Evolutionary conservation across 2,888 invertebrate species (phyloP).

Genomic region (Hyposoter dolosus): DNA sequence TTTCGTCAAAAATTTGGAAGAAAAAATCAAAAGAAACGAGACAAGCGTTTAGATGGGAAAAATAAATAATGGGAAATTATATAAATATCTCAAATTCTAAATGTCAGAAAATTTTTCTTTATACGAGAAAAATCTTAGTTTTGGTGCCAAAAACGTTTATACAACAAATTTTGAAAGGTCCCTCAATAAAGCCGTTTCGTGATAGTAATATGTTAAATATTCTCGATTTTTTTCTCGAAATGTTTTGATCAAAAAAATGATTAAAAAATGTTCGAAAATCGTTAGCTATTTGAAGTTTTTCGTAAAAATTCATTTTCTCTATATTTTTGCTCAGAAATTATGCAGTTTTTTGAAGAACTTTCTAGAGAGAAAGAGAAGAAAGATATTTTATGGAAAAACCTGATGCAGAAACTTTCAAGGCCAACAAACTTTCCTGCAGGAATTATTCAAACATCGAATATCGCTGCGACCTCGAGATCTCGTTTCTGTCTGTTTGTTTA

Average conservation of each 20-base stretch:
- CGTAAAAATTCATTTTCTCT: not conserved
- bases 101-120: too few species aligned
- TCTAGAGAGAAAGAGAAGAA: not conserved
- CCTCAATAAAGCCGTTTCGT: too few species aligned
- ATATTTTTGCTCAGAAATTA: not conserved
- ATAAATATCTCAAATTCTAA: too few species aligned
- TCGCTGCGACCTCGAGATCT: conserved; percentile 51
- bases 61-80: too few species aligned
- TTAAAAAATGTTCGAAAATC: not conserved
- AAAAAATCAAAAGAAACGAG: too few species aligned
- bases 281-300: not conserved
- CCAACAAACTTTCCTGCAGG: conserved; percentile 32
- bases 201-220: not conserved
- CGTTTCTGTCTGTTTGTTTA: conserved; percentile 13
- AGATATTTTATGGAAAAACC: not conserved
- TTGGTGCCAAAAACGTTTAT: too few species aligned
- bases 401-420: conserved; percentile 8
- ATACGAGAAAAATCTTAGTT: too few species aligned
- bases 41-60: too few species aligned
- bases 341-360: not conserved
- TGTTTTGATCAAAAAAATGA: not conserved
- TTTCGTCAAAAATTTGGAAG: too few species aligned
- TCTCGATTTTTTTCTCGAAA: not conserved
- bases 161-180: too few species aligned
- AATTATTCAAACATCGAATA: conserved; percentile 16